phyloP scores from a whole-genome alignment of 2,113 vertebrate species.

The Chloropsis hardwickii region DNA sequence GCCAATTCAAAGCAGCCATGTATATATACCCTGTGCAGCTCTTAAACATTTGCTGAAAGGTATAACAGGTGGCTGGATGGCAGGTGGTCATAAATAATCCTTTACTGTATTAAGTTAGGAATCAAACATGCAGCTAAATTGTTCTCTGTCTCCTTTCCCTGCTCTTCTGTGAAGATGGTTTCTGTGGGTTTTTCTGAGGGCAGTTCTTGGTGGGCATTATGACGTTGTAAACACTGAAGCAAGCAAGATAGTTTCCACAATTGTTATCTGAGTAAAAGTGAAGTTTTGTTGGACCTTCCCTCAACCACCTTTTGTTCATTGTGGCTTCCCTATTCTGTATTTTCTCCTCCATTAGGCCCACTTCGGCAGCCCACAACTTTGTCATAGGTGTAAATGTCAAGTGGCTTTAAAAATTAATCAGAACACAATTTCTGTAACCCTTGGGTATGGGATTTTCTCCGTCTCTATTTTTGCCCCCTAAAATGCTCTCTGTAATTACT shows the following conservation, averaged over 20 bases:
- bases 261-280: not conserved
- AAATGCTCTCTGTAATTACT: not conserved
- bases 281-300: not conserved
- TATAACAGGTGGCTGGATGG: not conserved
- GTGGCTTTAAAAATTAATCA: constrained; percentile 52
- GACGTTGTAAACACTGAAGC: not conserved
- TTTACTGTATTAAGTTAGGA: not conserved
- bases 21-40: not conserved
- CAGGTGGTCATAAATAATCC: not conserved
- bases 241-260: not conserved
- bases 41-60: not conserved
- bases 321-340: not conserved
- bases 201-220: not conserved
- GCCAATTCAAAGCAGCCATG: not conserved
- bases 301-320: not conserved
- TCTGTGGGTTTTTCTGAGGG: not conserved
- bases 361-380: not conserved
- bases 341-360: not conserved
- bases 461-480: not conserved
- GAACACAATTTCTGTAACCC: not conserved
- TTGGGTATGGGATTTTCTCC: not conserved
- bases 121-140: not conserved
- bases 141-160: not conserved
- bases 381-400: constrained; percentile 40
- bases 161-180: not conserved